phyloP scores from a whole-genome alignment of 2,113 vertebrate species.

The Chaetodon trifascialis region DNA sequence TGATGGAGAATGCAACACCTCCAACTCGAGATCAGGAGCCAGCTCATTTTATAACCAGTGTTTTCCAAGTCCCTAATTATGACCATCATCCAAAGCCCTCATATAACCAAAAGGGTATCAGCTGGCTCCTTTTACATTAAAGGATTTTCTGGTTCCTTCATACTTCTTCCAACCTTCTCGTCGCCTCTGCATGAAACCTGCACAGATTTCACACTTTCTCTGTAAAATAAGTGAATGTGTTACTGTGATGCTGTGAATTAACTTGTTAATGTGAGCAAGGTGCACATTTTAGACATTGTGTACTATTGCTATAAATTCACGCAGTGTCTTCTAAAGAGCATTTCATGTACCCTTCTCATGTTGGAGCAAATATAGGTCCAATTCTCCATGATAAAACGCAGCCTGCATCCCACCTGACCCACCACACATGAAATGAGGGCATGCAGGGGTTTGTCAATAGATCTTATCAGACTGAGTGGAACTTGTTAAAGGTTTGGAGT shows the following conservation, averaged over 20 bases:
- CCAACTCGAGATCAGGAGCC: constrained; percentile 39
- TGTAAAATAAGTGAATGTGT: constrained; percentile 23
- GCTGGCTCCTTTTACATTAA: constrained; percentile 1
- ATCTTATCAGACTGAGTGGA: neutral
- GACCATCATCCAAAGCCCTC: constrained; percentile 34
- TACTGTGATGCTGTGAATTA: constrained; percentile 27
- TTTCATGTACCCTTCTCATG: neutral
- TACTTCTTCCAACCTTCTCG: neutral
- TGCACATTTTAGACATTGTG: constrained; percentile 6
- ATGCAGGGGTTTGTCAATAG: neutral
- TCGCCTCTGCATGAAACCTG: constrained; percentile 27
- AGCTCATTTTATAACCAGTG: constrained; percentile 61
- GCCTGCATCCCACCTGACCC: neutral
- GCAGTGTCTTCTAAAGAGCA: neutral
- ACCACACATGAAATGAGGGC: neutral
- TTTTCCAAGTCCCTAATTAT: constrained; percentile 49
- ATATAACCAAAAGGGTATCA: constrained; percentile 6
- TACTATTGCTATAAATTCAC: constrained; percentile 22
- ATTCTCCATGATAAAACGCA: neutral
- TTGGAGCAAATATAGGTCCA: neutral
- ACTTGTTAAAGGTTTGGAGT: neutral
- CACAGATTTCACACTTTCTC: constrained; percentile 43
- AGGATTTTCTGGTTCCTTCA: neutral
- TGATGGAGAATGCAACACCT: constrained; percentile 67
- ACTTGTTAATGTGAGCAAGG: constrained; percentile 39